Base-by-base conservation (phyloP, 2,113 vertebrate species). In the Maccullochella peelii region DNA sequence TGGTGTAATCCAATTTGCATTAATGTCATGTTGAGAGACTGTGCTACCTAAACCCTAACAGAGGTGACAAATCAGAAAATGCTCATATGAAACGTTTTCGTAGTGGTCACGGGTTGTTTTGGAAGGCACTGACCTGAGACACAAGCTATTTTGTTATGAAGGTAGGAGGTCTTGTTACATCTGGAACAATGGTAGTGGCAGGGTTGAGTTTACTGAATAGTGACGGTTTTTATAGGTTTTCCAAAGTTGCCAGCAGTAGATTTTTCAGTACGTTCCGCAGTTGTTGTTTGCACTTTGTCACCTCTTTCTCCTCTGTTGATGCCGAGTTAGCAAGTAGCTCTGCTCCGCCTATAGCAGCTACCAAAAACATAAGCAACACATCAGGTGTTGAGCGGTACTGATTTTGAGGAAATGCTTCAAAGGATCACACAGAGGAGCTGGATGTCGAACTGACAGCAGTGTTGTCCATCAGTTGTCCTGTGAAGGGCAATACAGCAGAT, bases 381-480 rank as follows among this genome's bases (percentile, higher is more conserved):
- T 58, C 73, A 66, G 16, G 23, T 65, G 21, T 16, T 8, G 62
- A 67, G 61, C 14, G 1, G n/a, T 44, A 23, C 47, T 30, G 62
- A 77, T 67, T 77, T 52, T 33, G 21, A 27, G 20, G 42, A 77
- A 49, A 20, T 18, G 58, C 58, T 49, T 16, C 42, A 9, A 15
- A 75, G 58, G 68, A 50, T 33, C 67, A 33, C 25, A 44, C n/a
- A n/a, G 65, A 58, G 18, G 55, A 50, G 5, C 10, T n/a, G 25
- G 18, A 42, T 44, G 80, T 58, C 61, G 69, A 36, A n/a, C 38
- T 68, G 73, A 77, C 73, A 69, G 54, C 68, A 30, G 59, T 11
- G 65, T 23, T 58, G 70, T 65, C 63, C 38, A 38, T 68, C 68
- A 66, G 25, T 33, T n/a, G 38, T 25, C 47, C 18, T 33, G 16